Evolutionary conservation across 2,888 invertebrate genomes (phyloP).

Genomic region (Tetramorium bicarinatum): DNA sequence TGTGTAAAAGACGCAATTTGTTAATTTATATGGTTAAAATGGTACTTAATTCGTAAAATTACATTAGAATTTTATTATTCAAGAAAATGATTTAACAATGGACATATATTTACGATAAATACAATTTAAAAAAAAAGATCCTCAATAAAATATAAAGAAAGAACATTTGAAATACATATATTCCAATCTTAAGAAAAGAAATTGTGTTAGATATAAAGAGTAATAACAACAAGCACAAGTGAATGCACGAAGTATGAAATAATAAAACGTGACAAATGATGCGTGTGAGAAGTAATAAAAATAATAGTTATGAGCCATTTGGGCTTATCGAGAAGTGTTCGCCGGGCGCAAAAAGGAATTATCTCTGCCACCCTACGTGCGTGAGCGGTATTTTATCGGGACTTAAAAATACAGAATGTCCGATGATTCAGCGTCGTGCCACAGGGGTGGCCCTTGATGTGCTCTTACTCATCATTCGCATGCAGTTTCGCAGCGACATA

Average conservation of each 20-base stretch:
- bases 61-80: not conserved
- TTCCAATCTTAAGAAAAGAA: not conserved
- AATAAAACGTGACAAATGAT: not conserved
- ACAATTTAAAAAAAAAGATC: not conserved
- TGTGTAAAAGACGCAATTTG: not conserved
- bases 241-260: not conserved
- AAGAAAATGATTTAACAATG: not conserved
- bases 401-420: not conserved
- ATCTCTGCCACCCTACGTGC: not conserved
- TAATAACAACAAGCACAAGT: not conserved
- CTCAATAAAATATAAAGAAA: not conserved
- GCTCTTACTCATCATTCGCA: conserved; percentile 20
- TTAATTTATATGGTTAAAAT: too few species aligned
- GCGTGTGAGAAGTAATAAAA: not conserved
- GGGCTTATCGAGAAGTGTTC: not conserved
- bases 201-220: not conserved
- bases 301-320: not conserved
- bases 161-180: not conserved
- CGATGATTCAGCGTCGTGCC: conserved; percentile 31
- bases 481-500: conserved; percentile 54
- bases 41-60: not conserved
- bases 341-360: not conserved
- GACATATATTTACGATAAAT: not conserved
- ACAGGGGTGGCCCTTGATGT: not conserved
- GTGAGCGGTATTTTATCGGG: conserved; percentile 12